Evolutionary conservation across 1,140 invertebrate species (phyloP), one percentile per base, ranked within the genome.

Genomic region (Periplaneta americana): DNA sequence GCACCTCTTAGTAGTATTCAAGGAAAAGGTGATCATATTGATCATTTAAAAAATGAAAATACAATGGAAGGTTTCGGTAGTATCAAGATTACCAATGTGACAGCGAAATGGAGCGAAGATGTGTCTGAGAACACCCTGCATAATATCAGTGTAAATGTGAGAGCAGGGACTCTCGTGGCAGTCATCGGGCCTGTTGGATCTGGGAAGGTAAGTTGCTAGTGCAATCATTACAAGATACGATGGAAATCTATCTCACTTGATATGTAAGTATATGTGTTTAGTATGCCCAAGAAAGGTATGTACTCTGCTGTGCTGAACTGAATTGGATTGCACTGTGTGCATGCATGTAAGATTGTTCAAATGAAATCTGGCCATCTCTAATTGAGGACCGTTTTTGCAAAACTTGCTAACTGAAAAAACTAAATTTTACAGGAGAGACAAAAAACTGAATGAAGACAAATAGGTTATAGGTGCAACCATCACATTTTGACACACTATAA

Each of bases 101-200:
- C 34, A 13, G 36, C 39, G 28, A 32, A 34, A 18, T 80, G 79
- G 79, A 28, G n/a, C 11, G 57, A 39, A 8, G 78, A 79, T 33
- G 18, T 34, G 34, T 28, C 32, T 75, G 80, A 84, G 57, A 57
- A 75, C 36, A 84, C 84, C 0, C 81, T 86, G 15, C 83, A 83
- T 18, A 86, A 89, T 80, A 83, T 90, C 17, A 85, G 81, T 66
- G 81, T 89, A 11, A 77, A 80, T 35, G 86, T 87, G 11, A 85
- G 85, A 80, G 82, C 86, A 13, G 89, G 90, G 22, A 86, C 91
- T 81, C 83, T 90, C 15, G 32, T 90, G 28, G 87, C 88, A 9
- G 86, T 91, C 8, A 88, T 91, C 77, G 91, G 91, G 32, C 88
- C 89, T 39, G 90, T 91, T 37, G 91, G 90, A 28, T 85, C 88